phyloP scores from a whole-genome alignment of 2,888 invertebrate genomes.

The Xanthia togata region DNA sequence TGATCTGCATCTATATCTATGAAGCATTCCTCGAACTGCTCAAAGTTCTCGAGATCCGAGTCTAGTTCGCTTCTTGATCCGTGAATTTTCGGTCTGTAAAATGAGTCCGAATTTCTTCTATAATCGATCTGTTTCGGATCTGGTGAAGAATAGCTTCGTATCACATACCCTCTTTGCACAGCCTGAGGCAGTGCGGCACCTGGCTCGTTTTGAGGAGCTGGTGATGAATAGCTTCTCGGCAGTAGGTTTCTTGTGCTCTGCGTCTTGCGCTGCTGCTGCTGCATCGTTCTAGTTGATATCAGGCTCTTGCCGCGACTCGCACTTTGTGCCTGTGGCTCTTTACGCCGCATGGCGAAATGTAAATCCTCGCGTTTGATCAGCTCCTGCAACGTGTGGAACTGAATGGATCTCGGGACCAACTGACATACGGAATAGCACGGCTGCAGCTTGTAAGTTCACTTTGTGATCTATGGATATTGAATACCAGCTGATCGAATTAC shows the following conservation, averaged over 20 bases:
- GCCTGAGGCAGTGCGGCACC: conserved; percentile 67
- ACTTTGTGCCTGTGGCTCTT: conserved; percentile 76
- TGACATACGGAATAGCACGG: conserved; percentile 75
- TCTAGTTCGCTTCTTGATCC: conserved; percentile 85
- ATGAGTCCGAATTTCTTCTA: conserved; percentile 82
- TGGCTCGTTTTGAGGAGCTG: conserved; percentile 79
- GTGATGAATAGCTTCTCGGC: conserved; percentile 86
- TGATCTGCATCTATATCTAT: conserved; percentile 87
- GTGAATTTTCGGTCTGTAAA: conserved; percentile 80
- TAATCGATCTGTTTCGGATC: conserved; percentile 81
- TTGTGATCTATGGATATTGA: conserved; percentile 82
- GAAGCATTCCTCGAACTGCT: conserved; percentile 85
- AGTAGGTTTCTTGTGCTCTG: conserved; percentile 78
- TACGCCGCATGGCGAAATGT: conserved; percentile 79
- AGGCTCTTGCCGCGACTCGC: conserved; percentile 81
- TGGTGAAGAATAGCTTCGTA: conserved; percentile 85
- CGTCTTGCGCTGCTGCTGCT: conserved; percentile 82
- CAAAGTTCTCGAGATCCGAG: conserved; percentile 85
- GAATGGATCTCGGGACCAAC: conserved; percentile 75
- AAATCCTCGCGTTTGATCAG: conserved; percentile 53
- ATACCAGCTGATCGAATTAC: conserved; percentile 82
- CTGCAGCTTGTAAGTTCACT: conserved; percentile 79
- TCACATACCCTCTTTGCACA: conserved; percentile 76
- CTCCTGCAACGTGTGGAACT: conserved; percentile 76
- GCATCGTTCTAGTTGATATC: conserved; percentile 83